These are phyloP conservation scores for Paracanthobrama guichenoti DNA, from an alignment of 2,113 vertebrate genomes.

Conservation along the genomic window DNA sequence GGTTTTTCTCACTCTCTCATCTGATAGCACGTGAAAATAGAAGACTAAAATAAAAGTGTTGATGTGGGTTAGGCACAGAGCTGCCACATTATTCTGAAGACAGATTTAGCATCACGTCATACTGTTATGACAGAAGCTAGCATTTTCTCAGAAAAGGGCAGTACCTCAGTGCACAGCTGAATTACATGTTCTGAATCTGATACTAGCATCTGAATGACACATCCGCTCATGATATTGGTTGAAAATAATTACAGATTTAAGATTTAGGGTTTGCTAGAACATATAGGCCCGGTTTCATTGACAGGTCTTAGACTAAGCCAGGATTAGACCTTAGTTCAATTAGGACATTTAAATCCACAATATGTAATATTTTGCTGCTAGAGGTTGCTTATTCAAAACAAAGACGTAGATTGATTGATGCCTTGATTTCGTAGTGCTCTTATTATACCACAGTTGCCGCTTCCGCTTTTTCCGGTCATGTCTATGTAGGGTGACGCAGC, in stretches of 20 bases:
- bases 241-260: neutral
- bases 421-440: too few relatives aligned
- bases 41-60: slow-evolving; percentile 39
- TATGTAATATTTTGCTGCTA: too few relatives aligned
- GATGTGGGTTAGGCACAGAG: slow-evolving; percentile 17
- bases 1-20: neutral
- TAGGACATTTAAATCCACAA: too few relatives aligned
- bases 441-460: too few relatives aligned
- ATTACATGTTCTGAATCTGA: neutral
- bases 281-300: too few relatives aligned
- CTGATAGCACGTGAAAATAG: slow-evolving; percentile 29
- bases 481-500: too few relatives aligned
- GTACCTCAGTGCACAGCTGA: neutral
- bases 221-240: neutral
- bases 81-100: slow-evolving; percentile 12
- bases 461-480: too few relatives aligned
- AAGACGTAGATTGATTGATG: too few relatives aligned
- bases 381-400: too few relatives aligned
- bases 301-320: too few relatives aligned
- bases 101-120: neutral
- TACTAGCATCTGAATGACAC: neutral
- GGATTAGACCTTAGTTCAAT: too few relatives aligned
- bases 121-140: slow-evolving; percentile 4
- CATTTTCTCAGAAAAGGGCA: neutral
- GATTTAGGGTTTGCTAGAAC: neutral